Evolutionary conservation across 2,113 vertebrate genomes (phyloP), one percentile per base, ranked within the genome.

Genomic region (Varanus salvator): DNA sequence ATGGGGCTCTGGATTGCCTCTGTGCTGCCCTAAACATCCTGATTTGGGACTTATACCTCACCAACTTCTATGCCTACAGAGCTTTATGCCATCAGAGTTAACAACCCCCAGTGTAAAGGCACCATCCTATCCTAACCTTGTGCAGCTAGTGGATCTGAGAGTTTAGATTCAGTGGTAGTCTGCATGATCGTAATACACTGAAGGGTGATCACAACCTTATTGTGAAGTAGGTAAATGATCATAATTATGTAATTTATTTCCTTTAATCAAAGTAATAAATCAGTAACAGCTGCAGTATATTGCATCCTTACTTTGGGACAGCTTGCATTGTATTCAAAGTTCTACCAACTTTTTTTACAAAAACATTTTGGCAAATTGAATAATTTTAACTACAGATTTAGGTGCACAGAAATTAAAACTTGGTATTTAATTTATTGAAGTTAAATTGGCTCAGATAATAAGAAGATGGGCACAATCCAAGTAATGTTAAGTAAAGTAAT

Each of bases 381-480:
- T 15, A 84, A 69, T 69, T 84, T 15, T 25, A 66, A 64, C 11
- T 34, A 44, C 66, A 19, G 27, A 38, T 6, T 23, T 66, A 29
- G 81, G 25, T 17, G 19, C 19, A 66, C 34, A 84, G 23, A 84
- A 23, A 48, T 68, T 84, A 48, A 84, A 84, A 66, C 21, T 21
- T 21, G 52, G 44, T 23, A 15, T 44, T 25, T 21, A 83, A 12
- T 83, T 93, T 87, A 38, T 74, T 48, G 85, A 87, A 64, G 94
- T 93, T 7, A 7, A 80, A 50, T 5, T 84, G 11, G 19, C 3
- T 86, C 75, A 78, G 91, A 29, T 87, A 87, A 15, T 52, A 50
- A 78, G n/a, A 64, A 80, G 48, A 93, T 69, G n/a, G 82, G 3
- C 17, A 34, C 54, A 57, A 81, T n/a, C 6, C 6, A 31, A 57